Conservation (phyloP, 2,797 vertebrate species). For the Syncerus caffer region DNA sequence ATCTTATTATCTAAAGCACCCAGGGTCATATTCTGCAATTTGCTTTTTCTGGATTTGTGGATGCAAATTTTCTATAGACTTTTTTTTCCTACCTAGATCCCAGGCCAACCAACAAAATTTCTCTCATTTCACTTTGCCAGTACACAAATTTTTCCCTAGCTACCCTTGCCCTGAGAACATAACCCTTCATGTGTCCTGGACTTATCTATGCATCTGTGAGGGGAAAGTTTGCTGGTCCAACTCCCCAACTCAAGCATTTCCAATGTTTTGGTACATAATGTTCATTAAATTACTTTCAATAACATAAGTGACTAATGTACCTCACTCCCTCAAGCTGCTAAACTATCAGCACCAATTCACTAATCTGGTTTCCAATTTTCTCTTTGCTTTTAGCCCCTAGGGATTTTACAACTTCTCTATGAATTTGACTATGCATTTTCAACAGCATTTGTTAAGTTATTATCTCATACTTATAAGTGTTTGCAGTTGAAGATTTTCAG, state of each 20-base stretch:
- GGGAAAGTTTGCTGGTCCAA: background rate
- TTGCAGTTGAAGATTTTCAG: slow-evolving; percentile 8
- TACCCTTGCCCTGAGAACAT: background rate
- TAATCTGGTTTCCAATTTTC: background rate
- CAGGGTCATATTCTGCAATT: background rate
- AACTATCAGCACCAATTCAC: background rate
- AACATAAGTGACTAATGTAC: background rate
- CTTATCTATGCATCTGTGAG: background rate
- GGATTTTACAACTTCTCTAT: background rate
- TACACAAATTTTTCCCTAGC: background rate
- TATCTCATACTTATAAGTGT: background rate
- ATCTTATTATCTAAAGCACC: background rate
- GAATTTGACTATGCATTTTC: slow-evolving; percentile 28
- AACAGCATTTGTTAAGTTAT: background rate
- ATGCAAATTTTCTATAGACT: background rate
- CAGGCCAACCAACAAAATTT: background rate
- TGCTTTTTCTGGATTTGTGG: background rate
- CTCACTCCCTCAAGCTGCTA: background rate
- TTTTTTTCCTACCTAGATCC: background rate
- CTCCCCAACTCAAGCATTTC: background rate
- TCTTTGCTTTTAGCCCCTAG: background rate
- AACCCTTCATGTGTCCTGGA: background rate
- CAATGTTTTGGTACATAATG: background rate
- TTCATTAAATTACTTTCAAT: background rate
- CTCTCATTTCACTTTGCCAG: background rate